Base-by-base conservation (phyloP, 2,888 invertebrate genomes). In the Scaeva pyrastri region DNA sequence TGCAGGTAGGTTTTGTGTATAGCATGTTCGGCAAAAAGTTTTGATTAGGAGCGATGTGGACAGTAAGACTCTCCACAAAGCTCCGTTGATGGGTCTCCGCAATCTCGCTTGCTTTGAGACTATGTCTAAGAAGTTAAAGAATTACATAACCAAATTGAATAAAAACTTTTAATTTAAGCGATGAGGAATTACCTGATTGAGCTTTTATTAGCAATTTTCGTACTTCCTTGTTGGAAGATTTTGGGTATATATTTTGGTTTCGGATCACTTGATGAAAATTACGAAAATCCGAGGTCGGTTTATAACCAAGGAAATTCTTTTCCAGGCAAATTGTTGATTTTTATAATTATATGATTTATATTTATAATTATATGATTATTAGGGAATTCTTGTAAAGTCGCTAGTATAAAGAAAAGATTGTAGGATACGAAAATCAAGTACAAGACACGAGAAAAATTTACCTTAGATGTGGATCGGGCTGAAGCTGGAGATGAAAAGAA, bases 381-480 rank as follows among this genome's bases (percentile, higher is more conserved):
- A 43, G 4, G 14, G n/a, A 43, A 43, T n/a, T n/a, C n/a, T 43
- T 43, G 43, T n/a, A 43, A n/a, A n/a, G n/a, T 43, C n/a, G 14
- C 43, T 43, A 43, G 6, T 43, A 43, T 43, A 43, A 43, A 43
- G n/a, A 43, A 4, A n/a, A 43, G n/a, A n/a, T n/a, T 43, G n/a
- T 26, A 26, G 26, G 26, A 26, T 26, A 4, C n/a, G 1, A 26
- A 26, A 26, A 26, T 26, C 26, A 26, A 26, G 14, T 1, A 43
- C 43, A 43, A n/a, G 43, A n/a, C 43, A 43, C n/a, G n/a, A 43
- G 43, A n/a, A 43, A 43, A 43, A 43, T n/a, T 43, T 43, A 43
- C 43, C n/a, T 43, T 43, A 5, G 43, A 43, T 43, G 43, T 43
- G 43, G 43, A 43, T 43, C 43, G n/a, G 43, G 6, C 43, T 43